Conservation (phyloP, 2,888 invertebrate species). For the Neoaliturus tenellus region DNA sequence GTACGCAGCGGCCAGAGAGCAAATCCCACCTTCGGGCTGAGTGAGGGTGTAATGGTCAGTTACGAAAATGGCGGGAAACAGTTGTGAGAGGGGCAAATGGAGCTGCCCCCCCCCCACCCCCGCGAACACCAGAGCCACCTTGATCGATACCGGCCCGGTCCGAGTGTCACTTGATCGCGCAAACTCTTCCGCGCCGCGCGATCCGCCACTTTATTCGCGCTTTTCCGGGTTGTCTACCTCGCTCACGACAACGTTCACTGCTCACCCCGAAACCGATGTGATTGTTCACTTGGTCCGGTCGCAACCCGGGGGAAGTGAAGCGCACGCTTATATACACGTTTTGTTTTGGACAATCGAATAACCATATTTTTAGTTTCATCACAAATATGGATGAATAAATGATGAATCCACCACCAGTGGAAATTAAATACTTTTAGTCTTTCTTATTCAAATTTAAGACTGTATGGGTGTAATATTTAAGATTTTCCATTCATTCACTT, state of each 20-base stretch:
- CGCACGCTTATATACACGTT: too few species aligned
- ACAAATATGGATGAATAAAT: too few species aligned
- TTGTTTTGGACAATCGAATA: too few species aligned
- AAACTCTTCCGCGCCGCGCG: not conserved
- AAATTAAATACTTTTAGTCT: too few species aligned
- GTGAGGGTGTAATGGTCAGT: slow-evolving; percentile 14
- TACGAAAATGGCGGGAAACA: slow-evolving; percentile 8
- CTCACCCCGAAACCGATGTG: too few species aligned
- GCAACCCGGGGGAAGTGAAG: too few species aligned
- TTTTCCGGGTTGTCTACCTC: not conserved
- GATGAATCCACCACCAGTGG: too few species aligned
- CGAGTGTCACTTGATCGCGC: not conserved
- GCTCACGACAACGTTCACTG: not conserved
- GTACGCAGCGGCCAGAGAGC: not conserved
- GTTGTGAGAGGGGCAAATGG: not conserved
- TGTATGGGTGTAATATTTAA: too few species aligned
- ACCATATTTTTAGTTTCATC: too few species aligned
- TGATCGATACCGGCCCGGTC: not conserved
- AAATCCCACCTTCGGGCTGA: not conserved
- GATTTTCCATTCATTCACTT: too few species aligned
- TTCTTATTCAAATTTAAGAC: too few species aligned
- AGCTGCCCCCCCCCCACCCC: not conserved
- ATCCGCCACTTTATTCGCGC: not conserved
- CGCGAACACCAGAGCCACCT: not conserved
- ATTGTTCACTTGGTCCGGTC: too few species aligned